Base-by-base conservation (phyloP, 2,797 vertebrate genomes). In the Chloroceryle inda region DNA sequence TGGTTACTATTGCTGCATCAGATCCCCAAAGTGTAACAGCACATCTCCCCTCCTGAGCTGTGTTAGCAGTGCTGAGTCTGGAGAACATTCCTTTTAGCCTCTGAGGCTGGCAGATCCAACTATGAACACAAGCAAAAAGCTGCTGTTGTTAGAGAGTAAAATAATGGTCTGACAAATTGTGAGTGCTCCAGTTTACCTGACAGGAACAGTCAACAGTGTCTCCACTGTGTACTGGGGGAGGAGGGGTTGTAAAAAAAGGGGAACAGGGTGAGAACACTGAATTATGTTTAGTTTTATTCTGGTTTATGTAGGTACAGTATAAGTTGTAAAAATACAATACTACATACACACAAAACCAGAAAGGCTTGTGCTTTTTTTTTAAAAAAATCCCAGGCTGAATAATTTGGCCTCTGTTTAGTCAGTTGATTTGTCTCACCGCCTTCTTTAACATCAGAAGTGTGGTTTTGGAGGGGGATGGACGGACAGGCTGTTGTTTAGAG, bases 321-420 rank as follows among this genome's bases (percentile, higher is more conserved):
- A 92, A 88, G 66, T 85, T 83, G 73, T 96, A 94, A 97, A 97
- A 89, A 92, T 58, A 95, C 73, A 92, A 67, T 83, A 80, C 40
- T 68, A 44, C 27, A 68, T 61, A 91, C 72, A 93, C 38, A 77
- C n/a, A 92, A 72, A 91, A 75, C 1, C 66, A 84, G 50, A 42
- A 86, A 61, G 42, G 26, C 9, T 31, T 49, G 49, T 50, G 49
- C 21, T 64, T 20, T 50, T 72, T 58, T 76, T 71, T 85, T 52
- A n/a, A n/a, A n/a, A n/a, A 15, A 40, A 77, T 61, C 26, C 16
- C 59, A 84, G 40, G 31, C 69, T 86, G 76, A 85, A 81, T 86
- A 94, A 90, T 56, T 88, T 78, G 62, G 76, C 37, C 75, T 94
- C 75, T 94, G 82, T 96, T 89, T 71, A 73, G 42, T 49, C n/a